These are phyloP conservation scores for Pteropus alecto DNA, from an alignment of 2,113 vertebrate genomes.

Conservation along the genomic window DNA sequence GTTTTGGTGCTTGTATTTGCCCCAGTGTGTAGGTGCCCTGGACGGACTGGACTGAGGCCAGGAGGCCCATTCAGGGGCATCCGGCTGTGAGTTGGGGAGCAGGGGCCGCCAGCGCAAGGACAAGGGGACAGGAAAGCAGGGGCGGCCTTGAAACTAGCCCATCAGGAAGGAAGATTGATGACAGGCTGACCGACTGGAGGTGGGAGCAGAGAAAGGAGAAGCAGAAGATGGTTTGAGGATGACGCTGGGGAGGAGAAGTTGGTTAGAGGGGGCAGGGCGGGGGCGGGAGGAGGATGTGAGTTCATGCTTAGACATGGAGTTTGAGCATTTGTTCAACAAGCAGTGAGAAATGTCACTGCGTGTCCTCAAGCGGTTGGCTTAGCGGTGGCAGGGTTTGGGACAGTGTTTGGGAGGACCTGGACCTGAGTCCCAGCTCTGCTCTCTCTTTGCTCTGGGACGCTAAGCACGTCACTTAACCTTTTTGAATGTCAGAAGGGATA, in stretches of 20 bases:
- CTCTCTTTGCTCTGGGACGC: no score
- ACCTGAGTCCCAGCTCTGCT: not conserved
- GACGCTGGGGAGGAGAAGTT: accelerated
- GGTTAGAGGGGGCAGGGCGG: not conserved
- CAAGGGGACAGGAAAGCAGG: accelerated
- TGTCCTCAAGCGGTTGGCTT: no score
- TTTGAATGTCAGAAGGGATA: not conserved
- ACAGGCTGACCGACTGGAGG: accelerated
- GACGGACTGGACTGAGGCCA: not conserved
- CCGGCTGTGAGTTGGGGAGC: not conserved
- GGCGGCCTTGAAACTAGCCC: accelerated
- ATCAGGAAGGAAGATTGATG: not conserved
- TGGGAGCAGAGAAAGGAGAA: not conserved
- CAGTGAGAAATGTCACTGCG: accelerated
- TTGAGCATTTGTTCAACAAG: not conserved
- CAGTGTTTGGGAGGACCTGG: no score
- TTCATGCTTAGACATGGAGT: not conserved
- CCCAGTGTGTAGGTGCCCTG: accelerated
- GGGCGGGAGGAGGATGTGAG: not conserved
- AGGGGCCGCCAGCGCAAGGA: accelerated
- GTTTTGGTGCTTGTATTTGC: no score
- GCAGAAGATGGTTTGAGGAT: not conserved
- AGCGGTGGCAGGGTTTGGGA: not conserved
- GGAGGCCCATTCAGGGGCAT: accelerated
- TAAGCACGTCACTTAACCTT: accelerated